A percentile compares a stretch with the other conserved stretches of the same genome.
Conservation (phyloP, 2,797 vertebrate species). For the Pristis pectinata region DNA sequence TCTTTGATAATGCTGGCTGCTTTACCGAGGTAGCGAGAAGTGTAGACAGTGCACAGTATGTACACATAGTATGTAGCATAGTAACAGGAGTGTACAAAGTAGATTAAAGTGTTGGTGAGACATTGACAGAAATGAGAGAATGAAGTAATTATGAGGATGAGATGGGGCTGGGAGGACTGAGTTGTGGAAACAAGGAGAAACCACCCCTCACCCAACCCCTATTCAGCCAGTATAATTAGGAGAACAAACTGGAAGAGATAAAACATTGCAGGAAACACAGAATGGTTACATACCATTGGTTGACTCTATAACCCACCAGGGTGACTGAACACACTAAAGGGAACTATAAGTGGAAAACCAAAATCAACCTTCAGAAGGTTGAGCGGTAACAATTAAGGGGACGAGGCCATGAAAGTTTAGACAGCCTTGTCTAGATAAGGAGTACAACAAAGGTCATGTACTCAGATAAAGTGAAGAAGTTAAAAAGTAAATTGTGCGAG, state of each 20-base stretch:
- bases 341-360: background rate
- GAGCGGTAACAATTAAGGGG: background rate
- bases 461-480: background rate
- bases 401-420: too few relatives aligned
- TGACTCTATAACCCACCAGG: background rate
- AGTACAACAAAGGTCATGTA: background rate
- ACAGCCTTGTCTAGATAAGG: background rate
- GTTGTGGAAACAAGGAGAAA: background rate
- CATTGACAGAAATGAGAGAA: background rate
- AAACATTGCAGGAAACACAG: background rate
- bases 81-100: background rate
- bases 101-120: background rate
- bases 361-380: background rate
- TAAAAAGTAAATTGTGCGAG: background rate
- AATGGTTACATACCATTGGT: background rate
- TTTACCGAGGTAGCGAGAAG: too few relatives aligned
- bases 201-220: too few relatives aligned
- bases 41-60: too few relatives aligned
- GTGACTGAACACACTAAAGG: conserved; percentile 2
- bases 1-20: too few relatives aligned
- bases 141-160: background rate
- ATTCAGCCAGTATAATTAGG: background rate
- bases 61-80: background rate
- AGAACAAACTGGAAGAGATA: background rate
- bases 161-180: background rate